Percentiles rank a stretch among this genome's conserved stretches.
phyloP scores from a whole-genome alignment of 1,140 invertebrate genomes.

The Coptotermes formosanus region DNA sequence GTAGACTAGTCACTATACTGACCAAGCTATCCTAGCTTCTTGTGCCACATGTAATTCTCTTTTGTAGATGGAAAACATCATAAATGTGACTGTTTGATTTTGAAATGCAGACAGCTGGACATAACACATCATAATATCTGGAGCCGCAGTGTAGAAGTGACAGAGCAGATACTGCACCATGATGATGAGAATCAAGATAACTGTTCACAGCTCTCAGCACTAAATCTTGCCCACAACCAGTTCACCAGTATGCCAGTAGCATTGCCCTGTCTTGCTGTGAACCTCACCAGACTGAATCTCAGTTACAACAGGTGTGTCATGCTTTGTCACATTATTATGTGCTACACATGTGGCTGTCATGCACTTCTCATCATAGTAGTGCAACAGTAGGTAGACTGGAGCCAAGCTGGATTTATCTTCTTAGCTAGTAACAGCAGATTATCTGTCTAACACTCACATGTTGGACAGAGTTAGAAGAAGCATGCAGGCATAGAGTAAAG shows the following conservation, averaged over 20 bases:
- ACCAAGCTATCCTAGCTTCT: no score
- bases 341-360: background rate
- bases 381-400: no score
- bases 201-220: constrained; percentile 61
- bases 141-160: constrained; percentile 67
- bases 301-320: constrained; percentile 70
- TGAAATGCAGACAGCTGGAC: constrained; percentile 44
- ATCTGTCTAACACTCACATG: no score
- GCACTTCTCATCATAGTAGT: background rate
- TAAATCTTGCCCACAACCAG: constrained; percentile 90
- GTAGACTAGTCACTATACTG: no score
- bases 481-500: no score
- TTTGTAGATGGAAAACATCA: no score
- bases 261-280: constrained; percentile 85
- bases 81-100: no score
- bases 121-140: constrained; percentile 69
- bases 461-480: no score
- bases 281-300: constrained; percentile 84
- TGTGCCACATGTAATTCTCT: no score
- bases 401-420: no score
- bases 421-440: no score
- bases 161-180: constrained; percentile 61
- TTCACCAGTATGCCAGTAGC: constrained; percentile 82
- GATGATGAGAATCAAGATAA: constrained; percentile 42
- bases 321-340: background rate